phyloP scores from a whole-genome alignment of 92 coral and sea anemone genomes.

The Pocillopora meandrina region DNA sequence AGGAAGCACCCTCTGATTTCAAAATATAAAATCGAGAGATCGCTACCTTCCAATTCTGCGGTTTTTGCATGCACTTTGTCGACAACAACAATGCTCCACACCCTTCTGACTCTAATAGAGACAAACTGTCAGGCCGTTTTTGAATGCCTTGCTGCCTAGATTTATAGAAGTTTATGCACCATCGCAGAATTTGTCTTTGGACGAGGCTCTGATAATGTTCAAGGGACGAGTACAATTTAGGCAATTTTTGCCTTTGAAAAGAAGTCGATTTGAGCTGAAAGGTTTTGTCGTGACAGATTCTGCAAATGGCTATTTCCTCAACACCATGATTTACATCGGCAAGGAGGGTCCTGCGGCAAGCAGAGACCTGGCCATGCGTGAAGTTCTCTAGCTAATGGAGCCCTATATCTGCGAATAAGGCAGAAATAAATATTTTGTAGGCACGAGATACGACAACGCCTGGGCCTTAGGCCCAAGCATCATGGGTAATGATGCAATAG shows the following conservation, averaged over 20 bases:
- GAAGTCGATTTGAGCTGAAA: conserved; percentile 52
- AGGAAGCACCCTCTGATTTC: conserved; percentile 8
- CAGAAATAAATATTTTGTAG: too few species aligned
- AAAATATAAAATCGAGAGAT: conserved; percentile 37
- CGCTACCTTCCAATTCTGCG: conserved; percentile 35
- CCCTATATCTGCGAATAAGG: conserved; percentile 18
- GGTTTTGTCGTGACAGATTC: conserved; percentile 59
- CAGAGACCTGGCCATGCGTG: conserved; percentile 33
- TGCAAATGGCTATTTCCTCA: conserved; percentile 18
- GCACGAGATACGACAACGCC: too few species aligned
- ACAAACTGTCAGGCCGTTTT: conserved; percentile 45
- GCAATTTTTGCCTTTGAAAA: conserved; percentile 57
- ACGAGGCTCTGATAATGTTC: conserved; percentile 57
- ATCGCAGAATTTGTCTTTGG: conserved; percentile 56
- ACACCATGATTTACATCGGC: conserved; percentile 33
- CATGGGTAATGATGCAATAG: too few species aligned
- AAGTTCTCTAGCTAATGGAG: conserved; percentile 28
- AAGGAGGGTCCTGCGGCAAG: conserved; percentile 39
- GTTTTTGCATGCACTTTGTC: conserved; percentile 38
- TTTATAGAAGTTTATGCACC: conserved; percentile 46
- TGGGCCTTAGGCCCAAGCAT: too few species aligned
- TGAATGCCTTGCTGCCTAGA: conserved; percentile 26
- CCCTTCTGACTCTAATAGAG: conserved; percentile 27
- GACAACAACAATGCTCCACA: conserved; percentile 45
- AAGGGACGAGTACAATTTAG: conserved; percentile 50